Percentiles rank a stretch among this genome's conserved stretches.
Conservation (phyloP, 2,888 invertebrate species). For the Drosophila hamatofila region DNA sequence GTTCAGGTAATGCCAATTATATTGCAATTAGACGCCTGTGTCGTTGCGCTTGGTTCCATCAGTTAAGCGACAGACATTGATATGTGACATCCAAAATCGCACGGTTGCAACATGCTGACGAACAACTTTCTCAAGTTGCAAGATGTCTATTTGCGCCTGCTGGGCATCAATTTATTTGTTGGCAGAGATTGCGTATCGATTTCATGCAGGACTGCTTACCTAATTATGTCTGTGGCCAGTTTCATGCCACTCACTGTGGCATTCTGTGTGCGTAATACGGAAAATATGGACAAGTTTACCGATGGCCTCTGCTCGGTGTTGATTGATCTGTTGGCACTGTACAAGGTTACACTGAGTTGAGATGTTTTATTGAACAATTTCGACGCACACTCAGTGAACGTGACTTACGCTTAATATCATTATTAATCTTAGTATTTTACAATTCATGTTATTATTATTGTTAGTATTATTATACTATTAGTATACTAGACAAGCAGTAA, state of each 20-base stretch:
- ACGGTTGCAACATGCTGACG: constrained; percentile 45
- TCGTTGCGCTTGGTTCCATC: background rate
- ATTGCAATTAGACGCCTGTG: constrained; percentile 36
- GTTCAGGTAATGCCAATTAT: constrained; percentile 28
- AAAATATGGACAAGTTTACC: constrained; percentile 36
- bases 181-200: constrained; percentile 8
- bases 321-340: constrained; percentile 33
- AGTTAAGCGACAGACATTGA: constrained; percentile 10
- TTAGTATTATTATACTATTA: background rate
- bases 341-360: constrained; percentile 25
- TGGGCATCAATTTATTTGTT: constrained; percentile 33
- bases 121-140: constrained; percentile 51
- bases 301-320: constrained; percentile 37
- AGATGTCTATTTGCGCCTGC: constrained; percentile 17
- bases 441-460: no score
- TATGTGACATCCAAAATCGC: background rate
- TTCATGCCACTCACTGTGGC: constrained; percentile 37
- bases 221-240: constrained; percentile 28
- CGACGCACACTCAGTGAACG: background rate
- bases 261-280: constrained; percentile 34
- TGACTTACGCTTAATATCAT: no score
- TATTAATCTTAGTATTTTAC: no score
- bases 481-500: background rate
- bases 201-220: constrained; percentile 12
- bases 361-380: constrained; percentile 17